Conservation (phyloP, 2,113 vertebrate species). For the Saguinus imperator region DNA sequence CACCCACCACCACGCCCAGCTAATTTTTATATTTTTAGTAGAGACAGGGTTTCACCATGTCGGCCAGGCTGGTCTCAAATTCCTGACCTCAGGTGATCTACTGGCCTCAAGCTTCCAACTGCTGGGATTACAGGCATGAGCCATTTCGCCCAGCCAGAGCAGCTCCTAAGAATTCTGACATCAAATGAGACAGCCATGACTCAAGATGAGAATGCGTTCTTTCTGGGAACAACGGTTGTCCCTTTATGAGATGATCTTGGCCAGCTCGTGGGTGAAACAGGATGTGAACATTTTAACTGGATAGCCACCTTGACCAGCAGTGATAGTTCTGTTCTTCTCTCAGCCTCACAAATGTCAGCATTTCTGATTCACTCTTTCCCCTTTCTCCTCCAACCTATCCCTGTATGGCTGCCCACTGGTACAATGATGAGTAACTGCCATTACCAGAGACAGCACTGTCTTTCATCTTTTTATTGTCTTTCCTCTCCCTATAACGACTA, state of each 20-base stretch:
- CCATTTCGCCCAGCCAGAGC: too few relatives aligned
- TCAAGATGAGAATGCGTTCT: not conserved
- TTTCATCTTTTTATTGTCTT: not conserved
- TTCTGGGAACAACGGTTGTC: not conserved
- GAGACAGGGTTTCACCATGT: too few relatives aligned
- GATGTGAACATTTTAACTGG: not conserved
- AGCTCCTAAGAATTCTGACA: not conserved
- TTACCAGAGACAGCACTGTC: not conserved
- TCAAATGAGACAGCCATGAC: not conserved
- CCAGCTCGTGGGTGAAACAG: not conserved
- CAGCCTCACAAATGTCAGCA: not conserved
- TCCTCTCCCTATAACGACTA: not conserved
- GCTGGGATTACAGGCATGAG: too few relatives aligned
- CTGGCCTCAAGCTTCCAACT: too few relatives aligned
- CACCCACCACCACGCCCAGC: rapidly evolving
- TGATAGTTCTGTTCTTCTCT: not conserved
- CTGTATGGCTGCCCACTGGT: not conserved
- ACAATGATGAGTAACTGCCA: not conserved
- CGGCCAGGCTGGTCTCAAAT: too few relatives aligned
- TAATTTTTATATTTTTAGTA: too few relatives aligned
- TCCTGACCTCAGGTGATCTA: too few relatives aligned
- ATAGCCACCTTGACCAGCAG: not conserved
- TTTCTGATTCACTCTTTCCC: not conserved
- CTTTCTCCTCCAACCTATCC: not conserved
- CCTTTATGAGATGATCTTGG: not conserved